Base-by-base conservation (phyloP, 2,888 invertebrate species). In the Dryobotodes eremita region DNA sequence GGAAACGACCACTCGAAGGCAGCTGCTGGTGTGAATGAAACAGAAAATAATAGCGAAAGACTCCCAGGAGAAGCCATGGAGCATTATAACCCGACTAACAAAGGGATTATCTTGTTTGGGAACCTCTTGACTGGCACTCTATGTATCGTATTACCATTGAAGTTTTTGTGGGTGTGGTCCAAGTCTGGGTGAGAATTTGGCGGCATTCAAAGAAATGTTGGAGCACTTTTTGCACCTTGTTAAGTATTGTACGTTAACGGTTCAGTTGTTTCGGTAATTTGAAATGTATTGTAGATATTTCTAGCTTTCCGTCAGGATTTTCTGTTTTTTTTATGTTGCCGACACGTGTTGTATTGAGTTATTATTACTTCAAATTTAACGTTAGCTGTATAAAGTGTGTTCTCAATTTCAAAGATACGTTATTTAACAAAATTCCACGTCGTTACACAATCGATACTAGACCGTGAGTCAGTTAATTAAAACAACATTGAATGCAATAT, bases 41-140 rank as follows among this genome's bases (percentile, higher is more conserved):
- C 92, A 94, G 93, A 94, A 95, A 95, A 96, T 95, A 95, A 95
- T 95, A 94, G 93, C 91, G 79, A 90, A 91, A 92, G 89, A 92
- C 92, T 94, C 94, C 92, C 93, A 81, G 90, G 93, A 95, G 95
- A 94, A 92, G 92, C 95, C 94, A 79, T 82, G 72, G 72, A 84
- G 84, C 88, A 95, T 96, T 95, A 96, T 95, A 94, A 93, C 94
- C 91, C 92, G 92, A 92, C 94, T 94, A 95, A 95, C 95, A 96
- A 96, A 94, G 95, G 95, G 95, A 96, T 96, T 96, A 96, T 96
- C 96, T 95, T 96, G 96, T 96, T 96, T 96, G 95, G 94, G 95
- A 96, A 95, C 95, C 95, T 96, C 96, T 96, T 96, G 96, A 96
- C 95, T 94, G 94, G 93, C 93, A 93, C 95, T 95, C 94, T 93